Evolutionary conservation across 2,113 vertebrate species (phyloP).

Genomic region (Chloebia gouldiae): DNA sequence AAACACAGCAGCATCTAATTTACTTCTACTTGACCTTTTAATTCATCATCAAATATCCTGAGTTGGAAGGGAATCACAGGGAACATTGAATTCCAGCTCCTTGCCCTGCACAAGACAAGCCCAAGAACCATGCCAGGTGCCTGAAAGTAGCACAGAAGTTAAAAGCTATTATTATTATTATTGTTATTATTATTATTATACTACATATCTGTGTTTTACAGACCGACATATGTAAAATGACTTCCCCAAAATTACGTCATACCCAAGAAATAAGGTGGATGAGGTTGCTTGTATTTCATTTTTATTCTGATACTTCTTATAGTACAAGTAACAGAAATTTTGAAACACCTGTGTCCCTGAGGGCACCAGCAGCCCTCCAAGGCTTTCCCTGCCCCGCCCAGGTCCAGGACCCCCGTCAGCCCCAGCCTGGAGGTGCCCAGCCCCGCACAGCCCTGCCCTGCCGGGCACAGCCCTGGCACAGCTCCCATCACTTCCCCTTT

Average conservation of each 20-base stretch:
- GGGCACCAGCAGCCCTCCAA: background rate
- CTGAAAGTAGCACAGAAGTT: background rate
- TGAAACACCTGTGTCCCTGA: background rate
- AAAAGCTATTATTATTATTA: background rate
- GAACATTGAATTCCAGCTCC: background rate
- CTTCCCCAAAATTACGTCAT: background rate
- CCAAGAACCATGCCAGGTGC: background rate
- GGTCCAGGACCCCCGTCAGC: rapidly evolving
- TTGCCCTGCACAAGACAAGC: background rate
- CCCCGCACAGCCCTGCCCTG: background rate
- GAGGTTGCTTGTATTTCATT: background rate
- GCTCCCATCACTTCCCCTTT: rapidly evolving
- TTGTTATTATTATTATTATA: background rate
- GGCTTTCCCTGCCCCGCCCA: no score
- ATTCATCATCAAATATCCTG: background rate
- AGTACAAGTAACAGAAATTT: background rate
- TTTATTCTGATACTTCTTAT: background rate
- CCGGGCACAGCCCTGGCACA: no score
- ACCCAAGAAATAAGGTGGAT: background rate
- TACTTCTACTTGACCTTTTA: background rate
- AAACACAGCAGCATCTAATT: background rate
- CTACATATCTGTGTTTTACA: background rate
- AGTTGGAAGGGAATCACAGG: background rate
- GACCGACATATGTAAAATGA: background rate
- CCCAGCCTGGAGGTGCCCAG: rapidly evolving